Conservation (phyloP, 2,797 vertebrate genomes). For the Prionace glauca region DNA sequence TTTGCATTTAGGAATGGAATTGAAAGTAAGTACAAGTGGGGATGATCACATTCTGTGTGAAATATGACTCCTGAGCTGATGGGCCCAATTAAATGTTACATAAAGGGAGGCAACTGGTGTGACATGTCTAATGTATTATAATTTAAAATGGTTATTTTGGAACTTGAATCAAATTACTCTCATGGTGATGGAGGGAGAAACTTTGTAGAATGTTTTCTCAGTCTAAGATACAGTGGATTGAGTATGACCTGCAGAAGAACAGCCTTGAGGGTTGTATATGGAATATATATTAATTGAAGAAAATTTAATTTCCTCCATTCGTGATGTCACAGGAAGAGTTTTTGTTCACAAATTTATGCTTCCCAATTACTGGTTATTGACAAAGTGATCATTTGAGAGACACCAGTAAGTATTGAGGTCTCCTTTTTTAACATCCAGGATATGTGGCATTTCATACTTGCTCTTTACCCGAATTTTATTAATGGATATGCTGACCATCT, state of each 20-base stretch:
- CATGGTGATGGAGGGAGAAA: background rate
- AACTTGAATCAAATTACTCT: background rate
- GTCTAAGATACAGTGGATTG: background rate
- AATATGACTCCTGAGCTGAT: background rate
- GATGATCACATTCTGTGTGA: background rate
- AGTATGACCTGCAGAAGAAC: background rate
- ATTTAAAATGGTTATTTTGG: background rate
- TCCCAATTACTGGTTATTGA: no score
- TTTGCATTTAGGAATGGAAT: background rate
- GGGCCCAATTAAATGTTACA: background rate
- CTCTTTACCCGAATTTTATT: background rate
- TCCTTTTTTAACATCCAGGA: background rate
- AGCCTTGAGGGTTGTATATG: background rate
- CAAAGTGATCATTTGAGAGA: background rate
- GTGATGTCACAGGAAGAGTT: background rate
- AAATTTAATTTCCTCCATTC: background rate
- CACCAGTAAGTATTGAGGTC: background rate
- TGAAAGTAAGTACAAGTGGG: background rate
- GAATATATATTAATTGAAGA: background rate
- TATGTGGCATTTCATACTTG: background rate
- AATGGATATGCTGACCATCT: background rate
- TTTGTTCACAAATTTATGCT: no score
- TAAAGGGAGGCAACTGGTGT: background rate
- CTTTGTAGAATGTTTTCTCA: background rate
- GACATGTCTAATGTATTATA: background rate